These are phyloP conservation scores for Penaeus vannamei DNA, from an alignment of 1,140 invertebrate species.

Conservation along the genomic window DNA sequence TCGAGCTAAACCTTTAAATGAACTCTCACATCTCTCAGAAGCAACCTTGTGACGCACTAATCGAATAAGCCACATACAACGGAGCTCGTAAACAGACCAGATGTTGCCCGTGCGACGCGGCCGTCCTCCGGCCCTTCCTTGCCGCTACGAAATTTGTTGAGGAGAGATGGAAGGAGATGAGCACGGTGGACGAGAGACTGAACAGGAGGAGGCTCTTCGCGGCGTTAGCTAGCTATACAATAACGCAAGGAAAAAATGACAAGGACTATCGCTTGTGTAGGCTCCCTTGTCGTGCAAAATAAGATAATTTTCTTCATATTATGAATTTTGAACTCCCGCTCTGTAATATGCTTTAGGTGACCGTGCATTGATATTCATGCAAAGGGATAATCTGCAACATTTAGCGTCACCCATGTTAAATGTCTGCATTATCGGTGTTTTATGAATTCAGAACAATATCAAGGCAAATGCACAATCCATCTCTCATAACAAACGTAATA, in stretches of 20 bases:
- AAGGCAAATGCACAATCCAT: too few species aligned
- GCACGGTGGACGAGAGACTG: background rate
- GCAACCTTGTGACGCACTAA: background rate
- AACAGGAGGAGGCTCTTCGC: background rate
- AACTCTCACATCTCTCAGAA: slow-evolving; percentile 1
- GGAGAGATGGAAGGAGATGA: background rate
- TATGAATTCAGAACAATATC: too few species aligned
- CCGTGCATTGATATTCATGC: background rate
- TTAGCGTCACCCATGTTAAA: background rate
- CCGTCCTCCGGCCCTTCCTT: background rate
- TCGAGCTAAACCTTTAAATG: background rate
- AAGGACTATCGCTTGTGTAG: background rate
- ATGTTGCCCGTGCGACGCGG: background rate
- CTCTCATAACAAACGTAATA: background rate
- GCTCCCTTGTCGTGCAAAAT: background rate
- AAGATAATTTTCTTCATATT: background rate
- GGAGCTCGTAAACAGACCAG: background rate
- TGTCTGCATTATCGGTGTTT: background rate
- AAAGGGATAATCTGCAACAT: background rate
- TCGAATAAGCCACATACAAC: background rate
- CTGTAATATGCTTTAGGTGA: background rate
- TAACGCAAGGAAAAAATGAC: background rate
- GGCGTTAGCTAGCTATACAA: background rate
- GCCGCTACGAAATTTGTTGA: background rate
- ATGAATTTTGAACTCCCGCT: background rate